phyloP scores from a whole-genome alignment of 2,888 invertebrate species.

The Synergus japonicus region DNA sequence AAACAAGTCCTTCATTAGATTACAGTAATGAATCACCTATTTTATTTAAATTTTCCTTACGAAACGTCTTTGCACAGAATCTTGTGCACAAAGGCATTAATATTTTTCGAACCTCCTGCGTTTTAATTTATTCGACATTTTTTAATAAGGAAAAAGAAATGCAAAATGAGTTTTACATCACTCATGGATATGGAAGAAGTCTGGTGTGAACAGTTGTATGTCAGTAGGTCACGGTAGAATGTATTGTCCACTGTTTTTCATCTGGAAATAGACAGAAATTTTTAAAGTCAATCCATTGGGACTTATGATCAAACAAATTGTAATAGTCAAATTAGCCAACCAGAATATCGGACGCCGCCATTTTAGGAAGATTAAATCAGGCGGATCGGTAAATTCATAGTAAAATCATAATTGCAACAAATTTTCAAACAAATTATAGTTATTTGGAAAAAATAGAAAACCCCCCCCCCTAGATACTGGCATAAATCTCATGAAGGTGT shows the following conservation, averaged over 20 bases:
- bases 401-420: background rate
- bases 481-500: conserved; percentile 4
- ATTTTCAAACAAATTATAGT: background rate
- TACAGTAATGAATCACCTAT: no score
- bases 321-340: background rate
- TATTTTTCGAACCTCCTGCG: background rate
- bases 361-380: no score
- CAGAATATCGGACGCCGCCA: no score
- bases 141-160: conserved; percentile 17
- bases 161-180: conserved; percentile 13
- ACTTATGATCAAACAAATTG: background rate
- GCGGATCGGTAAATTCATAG: no score
- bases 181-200: conserved; percentile 21
- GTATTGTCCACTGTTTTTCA: conserved; percentile 63
- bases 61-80: background rate
- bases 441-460: background rate
- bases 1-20: background rate
- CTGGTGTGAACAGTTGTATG: conserved; percentile 61
- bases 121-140: background rate
- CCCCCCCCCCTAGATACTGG: background rate
- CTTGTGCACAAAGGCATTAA: background rate
- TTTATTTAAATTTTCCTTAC: no score
- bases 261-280: conserved; percentile 43
- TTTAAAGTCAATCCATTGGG: background rate
- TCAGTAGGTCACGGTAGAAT: conserved; percentile 69